Evolutionary conservation across 2,797 vertebrate species (phyloP).

Genomic region (Microctenopoma steveboyesi): DNA sequence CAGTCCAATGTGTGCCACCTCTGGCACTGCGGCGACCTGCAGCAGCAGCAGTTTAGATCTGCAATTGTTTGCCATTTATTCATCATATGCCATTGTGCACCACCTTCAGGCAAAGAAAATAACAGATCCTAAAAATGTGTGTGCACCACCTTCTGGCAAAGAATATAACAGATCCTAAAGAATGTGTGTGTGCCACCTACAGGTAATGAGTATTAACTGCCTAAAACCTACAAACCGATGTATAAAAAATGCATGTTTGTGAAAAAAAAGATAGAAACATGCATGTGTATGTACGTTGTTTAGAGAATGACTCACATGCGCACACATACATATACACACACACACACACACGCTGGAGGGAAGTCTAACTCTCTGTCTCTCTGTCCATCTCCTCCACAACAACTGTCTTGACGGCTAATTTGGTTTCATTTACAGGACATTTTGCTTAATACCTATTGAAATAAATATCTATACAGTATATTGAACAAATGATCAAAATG

Average conservation of each 20-base stretch:
- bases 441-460: conserved; percentile 79
- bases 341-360: neutral
- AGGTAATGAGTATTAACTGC: neutral
- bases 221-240: no score
- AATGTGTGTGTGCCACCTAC: no score
- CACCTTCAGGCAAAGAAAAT: neutral
- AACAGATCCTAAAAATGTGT: neutral
- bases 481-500: conserved; percentile 70
- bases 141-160: neutral
- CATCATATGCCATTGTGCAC: neutral
- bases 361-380: conserved; percentile 9
- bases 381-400: conserved; percentile 42
- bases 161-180: neutral
- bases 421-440: conserved; percentile 81
- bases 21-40: no score
- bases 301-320: neutral
- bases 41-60: neutral
- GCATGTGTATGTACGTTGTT: no score
- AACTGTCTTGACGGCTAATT: conserved; percentile 77
- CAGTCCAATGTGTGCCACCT: no score
- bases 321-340: neutral
- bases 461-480: conserved; percentile 76
- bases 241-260: neutral
- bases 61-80: neutral
- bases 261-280: neutral